These are phyloP conservation scores for Rousettus leschenaultii DNA, from an alignment of 2,113 vertebrate genomes.

Conservation along the genomic window DNA sequence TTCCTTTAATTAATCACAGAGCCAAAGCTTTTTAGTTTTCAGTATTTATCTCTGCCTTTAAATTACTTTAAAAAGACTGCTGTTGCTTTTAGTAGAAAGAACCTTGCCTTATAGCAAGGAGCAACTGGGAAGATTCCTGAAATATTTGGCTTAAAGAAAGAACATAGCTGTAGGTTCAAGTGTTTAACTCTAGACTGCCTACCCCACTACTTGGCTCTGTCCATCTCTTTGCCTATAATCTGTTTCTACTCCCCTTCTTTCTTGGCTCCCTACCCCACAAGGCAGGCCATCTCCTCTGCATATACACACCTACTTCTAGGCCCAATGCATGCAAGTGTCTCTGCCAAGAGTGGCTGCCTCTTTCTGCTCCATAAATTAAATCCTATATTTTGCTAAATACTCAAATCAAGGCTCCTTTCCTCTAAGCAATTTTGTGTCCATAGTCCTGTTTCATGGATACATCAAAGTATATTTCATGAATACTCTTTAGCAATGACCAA, in stretches of 20 bases:
- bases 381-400: background rate
- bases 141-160: background rate
- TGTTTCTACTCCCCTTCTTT: background rate
- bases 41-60: constrained; percentile 34
- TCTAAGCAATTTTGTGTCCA: background rate
- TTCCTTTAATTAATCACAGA: constrained; percentile 65
- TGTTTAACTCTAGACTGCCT: no score
- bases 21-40: background rate
- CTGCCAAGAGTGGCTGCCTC: background rate
- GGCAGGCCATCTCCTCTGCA: background rate
- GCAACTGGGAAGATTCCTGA: background rate
- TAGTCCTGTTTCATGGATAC: background rate
- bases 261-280: background rate
- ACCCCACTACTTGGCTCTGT: fast-evolving
- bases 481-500: background rate
- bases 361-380: background rate
- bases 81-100: background rate
- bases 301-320: background rate
- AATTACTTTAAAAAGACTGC: constrained; percentile 6
- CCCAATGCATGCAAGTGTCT: background rate
- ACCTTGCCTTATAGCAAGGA: background rate
- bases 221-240: no score
- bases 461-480: background rate
- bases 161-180: background rate
- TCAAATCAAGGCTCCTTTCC: background rate